Evolutionary conservation across 2,797 vertebrate genomes (phyloP).

Genomic region (Clangula hyemalis): DNA sequence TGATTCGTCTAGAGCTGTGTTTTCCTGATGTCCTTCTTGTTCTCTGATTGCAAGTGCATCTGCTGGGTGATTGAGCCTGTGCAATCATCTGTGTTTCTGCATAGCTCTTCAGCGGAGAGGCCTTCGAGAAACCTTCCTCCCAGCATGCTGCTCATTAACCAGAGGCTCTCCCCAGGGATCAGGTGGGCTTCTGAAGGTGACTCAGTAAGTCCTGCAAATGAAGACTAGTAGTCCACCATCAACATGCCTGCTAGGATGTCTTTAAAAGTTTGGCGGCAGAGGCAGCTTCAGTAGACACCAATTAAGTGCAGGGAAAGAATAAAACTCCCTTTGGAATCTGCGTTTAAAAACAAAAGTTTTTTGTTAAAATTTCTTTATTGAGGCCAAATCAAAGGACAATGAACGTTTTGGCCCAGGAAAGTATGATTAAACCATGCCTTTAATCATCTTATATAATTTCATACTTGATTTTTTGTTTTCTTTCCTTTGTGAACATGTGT

Average conservation of each 20-base stretch:
- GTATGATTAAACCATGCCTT: constrained; percentile 68
- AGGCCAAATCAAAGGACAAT: background rate
- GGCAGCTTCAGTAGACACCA: background rate
- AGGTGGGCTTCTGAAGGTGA: background rate
- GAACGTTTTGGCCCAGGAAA: background rate
- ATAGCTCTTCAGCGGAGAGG: rapidly evolving
- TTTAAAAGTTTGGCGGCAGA: background rate
- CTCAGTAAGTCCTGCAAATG: background rate
- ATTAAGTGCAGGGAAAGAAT: background rate
- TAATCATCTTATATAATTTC: constrained; percentile 72
- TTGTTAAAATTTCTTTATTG: constrained; percentile 29
- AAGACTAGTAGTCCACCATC: background rate
- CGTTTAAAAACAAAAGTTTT: background rate
- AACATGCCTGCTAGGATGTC: background rate
- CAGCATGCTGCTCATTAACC: background rate
- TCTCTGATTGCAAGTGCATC: background rate
- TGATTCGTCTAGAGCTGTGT: background rate
- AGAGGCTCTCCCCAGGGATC: background rate
- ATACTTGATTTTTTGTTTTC: constrained; percentile 56
- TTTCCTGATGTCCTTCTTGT: background rate
- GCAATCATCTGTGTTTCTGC: background rate
- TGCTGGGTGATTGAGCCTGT: background rate
- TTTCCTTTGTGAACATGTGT: constrained; percentile 64
- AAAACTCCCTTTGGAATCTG: background rate
- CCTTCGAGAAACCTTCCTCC: background rate